Evolutionary conservation across 92 coral and sea anemone genomes (phyloP).

Genomic region (Umimayanthus kanabou): DNA sequence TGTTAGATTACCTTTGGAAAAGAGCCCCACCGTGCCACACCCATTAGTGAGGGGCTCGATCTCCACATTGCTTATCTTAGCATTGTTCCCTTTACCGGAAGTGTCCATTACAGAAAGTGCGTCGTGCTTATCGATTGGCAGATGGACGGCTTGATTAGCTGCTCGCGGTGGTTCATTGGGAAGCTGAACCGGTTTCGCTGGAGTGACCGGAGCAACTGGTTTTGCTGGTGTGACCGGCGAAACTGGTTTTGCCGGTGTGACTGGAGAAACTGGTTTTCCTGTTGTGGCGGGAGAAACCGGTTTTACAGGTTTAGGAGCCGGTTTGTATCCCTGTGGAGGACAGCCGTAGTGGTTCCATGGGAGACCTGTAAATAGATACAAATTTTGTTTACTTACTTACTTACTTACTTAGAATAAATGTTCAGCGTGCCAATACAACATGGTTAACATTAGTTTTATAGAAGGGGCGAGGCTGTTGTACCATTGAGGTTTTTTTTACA

Average conservation of each 20-base stretch:
- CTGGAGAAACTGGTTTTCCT: constrained; percentile 11
- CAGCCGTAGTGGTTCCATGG: constrained; percentile 63
- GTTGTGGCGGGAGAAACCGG: constrained; percentile 32
- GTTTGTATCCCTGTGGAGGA: constrained; percentile 71
- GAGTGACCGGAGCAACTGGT: background rate
- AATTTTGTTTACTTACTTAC: background rate
- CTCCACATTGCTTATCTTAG: constrained; percentile 55
- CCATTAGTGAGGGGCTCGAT: constrained; percentile 52
- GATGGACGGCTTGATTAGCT: constrained; percentile 48
- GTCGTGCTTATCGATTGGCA: constrained; percentile 69
- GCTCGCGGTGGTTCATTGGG: constrained; percentile 50
- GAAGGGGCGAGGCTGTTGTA: too few relatives aligned
- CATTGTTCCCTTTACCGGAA: constrained; percentile 72
- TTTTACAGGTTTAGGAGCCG: constrained; percentile 42
- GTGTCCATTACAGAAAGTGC: constrained; percentile 58
- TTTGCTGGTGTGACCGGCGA: background rate
- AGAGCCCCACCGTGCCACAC: constrained; percentile 74
- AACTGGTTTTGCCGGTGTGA: constrained; percentile 5
- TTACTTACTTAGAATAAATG: too few relatives aligned
- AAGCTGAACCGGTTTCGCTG: constrained; percentile 6
- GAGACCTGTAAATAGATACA: constrained; percentile 36
- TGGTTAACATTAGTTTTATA: too few relatives aligned
- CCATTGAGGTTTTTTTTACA: too few relatives aligned
- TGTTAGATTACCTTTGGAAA: constrained; percentile 73
- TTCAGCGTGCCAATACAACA: too few relatives aligned